Evolutionary conservation across 1,140 invertebrate genomes (phyloP).

Genomic region (Lysiphlebus fabarum): DNA sequence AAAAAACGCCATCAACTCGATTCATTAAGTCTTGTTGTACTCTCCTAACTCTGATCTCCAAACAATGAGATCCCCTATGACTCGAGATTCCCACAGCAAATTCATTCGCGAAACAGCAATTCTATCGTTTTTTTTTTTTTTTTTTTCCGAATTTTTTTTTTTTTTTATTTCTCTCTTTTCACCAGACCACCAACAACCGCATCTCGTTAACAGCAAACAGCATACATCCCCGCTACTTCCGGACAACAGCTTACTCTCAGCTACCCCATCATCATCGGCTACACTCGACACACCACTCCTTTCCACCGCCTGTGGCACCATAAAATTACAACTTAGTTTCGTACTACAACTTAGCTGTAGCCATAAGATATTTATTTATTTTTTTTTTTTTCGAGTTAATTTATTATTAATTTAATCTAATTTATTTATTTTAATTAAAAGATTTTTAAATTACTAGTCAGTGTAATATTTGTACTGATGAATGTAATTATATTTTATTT

Average conservation of each 20-base stretch:
- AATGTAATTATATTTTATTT: not conserved
- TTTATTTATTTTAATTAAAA: not conserved
- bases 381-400: constrained; percentile 14
- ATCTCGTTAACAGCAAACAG: constrained; percentile 51
- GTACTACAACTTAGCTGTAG: constrained; percentile 37
- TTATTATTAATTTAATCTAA: not conserved
- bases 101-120: constrained; percentile 3
- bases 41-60: not conserved
- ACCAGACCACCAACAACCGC: constrained; percentile 40
- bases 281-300: constrained; percentile 53
- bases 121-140: constrained; percentile 6
- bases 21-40: too few species aligned
- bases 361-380: constrained; percentile 29
- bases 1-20: too few species aligned
- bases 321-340: constrained; percentile 55
- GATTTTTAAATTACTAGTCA: not conserved
- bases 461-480: not conserved
- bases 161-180: constrained; percentile 27
- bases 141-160: not conserved
- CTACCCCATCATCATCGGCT: constrained; percentile 52
- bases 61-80: not conserved
- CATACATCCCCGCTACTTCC: constrained; percentile 50
- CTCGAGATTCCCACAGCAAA: constrained; percentile 6
- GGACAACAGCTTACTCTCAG: constrained; percentile 53
- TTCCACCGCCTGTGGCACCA: constrained; percentile 57